Conservation (phyloP, 2,113 vertebrate genomes). For the Heterocephalus glaber region DNA sequence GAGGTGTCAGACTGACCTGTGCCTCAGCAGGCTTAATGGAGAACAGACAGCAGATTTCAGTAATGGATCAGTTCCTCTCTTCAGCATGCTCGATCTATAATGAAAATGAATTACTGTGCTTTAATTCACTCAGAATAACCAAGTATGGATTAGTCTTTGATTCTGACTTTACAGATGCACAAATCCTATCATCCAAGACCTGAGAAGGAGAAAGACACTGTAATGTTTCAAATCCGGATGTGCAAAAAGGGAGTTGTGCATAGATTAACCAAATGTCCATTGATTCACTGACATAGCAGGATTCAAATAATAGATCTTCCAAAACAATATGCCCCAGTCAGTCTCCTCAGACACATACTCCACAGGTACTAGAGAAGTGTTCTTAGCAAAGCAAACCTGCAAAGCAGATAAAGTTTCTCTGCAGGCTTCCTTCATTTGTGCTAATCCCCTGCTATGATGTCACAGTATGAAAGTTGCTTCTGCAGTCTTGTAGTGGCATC, state of each 20-base stretch:
- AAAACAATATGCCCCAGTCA: slow-evolving; percentile 49
- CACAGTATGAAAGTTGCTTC: not conserved
- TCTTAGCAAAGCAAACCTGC: slow-evolving; percentile 19
- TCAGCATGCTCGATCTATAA: slow-evolving; percentile 76
- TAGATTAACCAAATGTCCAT: slow-evolving; percentile 79
- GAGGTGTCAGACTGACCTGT: slow-evolving; percentile 64
- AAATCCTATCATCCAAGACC: slow-evolving; percentile 76
- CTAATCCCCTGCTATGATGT: not conserved
- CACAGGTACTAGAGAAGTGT: not conserved
- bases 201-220: slow-evolving; percentile 65
- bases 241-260: slow-evolving; percentile 59
- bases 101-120: slow-evolving; percentile 80
- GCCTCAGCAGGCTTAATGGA: slow-evolving; percentile 63
- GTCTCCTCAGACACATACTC: not conserved
- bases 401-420: slow-evolving; percentile 26
- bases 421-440: not conserved
- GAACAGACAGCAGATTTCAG: slow-evolving; percentile 76
- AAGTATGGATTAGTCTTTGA: slow-evolving; percentile 84
- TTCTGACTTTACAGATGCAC: slow-evolving; percentile 79
- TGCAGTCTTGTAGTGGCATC: not conserved
- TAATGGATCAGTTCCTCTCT: slow-evolving; percentile 69
- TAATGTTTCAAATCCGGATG: slow-evolving; percentile 74
- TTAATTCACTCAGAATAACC: slow-evolving; percentile 81
- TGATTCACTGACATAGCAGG: slow-evolving; percentile 63
- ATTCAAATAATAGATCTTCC: slow-evolving; percentile 66